phyloP scores from a whole-genome alignment of 2,888 invertebrate species.

The Nomada hirtipes region DNA sequence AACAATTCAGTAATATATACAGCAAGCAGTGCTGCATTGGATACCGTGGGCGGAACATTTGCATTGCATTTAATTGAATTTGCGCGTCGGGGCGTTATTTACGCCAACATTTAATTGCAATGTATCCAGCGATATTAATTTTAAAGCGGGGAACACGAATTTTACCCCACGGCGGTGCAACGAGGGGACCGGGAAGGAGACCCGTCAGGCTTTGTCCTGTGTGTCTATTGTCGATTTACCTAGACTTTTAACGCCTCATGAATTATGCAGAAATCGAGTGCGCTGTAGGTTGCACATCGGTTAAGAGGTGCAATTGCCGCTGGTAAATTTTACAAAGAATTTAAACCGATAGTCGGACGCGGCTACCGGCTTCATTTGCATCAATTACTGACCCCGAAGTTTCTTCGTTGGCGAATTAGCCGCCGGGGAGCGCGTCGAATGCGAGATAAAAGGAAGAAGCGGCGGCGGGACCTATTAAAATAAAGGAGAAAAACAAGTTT shows the following conservation, averaged over 20 bases:
- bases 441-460: slow-evolving; percentile 75
- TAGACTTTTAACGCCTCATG: slow-evolving; percentile 40
- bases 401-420: slow-evolving; percentile 80
- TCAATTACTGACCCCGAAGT: slow-evolving; percentile 81
- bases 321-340: slow-evolving; percentile 72
- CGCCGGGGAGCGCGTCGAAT: slow-evolving; percentile 78
- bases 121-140: slow-evolving; percentile 61
- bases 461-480: slow-evolving; percentile 78
- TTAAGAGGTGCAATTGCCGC: slow-evolving; percentile 51
- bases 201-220: neutral
- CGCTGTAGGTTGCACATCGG: slow-evolving; percentile 23
- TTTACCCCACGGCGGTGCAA: neutral
- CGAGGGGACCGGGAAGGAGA: neutral
- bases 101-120: slow-evolving; percentile 65
- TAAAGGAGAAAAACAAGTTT: slow-evolving; percentile 82
- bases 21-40: slow-evolving; percentile 37
- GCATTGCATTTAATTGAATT: slow-evolving; percentile 73
- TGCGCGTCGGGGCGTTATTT: slow-evolving; percentile 63
- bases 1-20: slow-evolving; percentile 70
- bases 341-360: slow-evolving; percentile 70
- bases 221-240: slow-evolving; percentile 46
- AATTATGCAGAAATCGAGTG: slow-evolving; percentile 28
- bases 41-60: slow-evolving; percentile 62
- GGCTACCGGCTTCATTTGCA: slow-evolving; percentile 78
- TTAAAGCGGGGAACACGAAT: slow-evolving; percentile 31